Base-by-base conservation (phyloP, 2,888 invertebrate species). In the Nudaria mundana region DNA sequence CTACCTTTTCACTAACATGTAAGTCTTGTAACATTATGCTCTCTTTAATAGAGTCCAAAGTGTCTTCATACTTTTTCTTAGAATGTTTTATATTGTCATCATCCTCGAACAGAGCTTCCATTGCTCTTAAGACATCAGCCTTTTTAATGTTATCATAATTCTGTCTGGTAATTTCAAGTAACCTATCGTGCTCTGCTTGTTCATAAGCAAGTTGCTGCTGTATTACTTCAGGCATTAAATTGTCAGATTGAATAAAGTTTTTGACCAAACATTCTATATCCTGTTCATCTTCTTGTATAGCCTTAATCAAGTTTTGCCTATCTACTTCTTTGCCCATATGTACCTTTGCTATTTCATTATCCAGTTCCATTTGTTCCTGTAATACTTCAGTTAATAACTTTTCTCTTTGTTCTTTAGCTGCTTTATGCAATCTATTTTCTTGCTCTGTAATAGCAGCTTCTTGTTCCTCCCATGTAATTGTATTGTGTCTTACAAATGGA, bases 51-150 rank as follows among this genome's bases (percentile, higher is more conserved):
- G 93, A 90, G 55, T 91, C 91, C 60, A 91, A 83, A 44, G 92
- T 90, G 67, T 91, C 89, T 56, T 92, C 91, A 67, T 94, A 92
- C 55, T 91, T 83, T 63, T 90, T 90, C 50, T 94, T 83, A 51
- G 90, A 90, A 59, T 86, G 79, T 56, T 89, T 91, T 47, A 91
- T 90, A 22, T 87, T 76, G 45, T 91, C 90, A 71, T 94, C 94
- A 69, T 94, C 92, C 49, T 91, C 90, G 29, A 95, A 78, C 24
- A 94, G 78, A 59, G 90, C 87, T 68, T 93, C 91, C 94, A 95
- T 95, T 30, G 93, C 92, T 63, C 87, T 91, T 30, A 94, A 81
- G 37, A 94, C 91, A 73, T 94, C 94, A 63, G 90, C 88, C 71
- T 92, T 93, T 52, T 90, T 90, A 20, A 94, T 76, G 63, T 83